A percentile compares a stretch with the other conserved stretches of the same genome.
These are phyloP conservation scores for Gobio occitaniae DNA, from an alignment of 2,797 vertebrate genomes.

Conservation along the genomic window DNA sequence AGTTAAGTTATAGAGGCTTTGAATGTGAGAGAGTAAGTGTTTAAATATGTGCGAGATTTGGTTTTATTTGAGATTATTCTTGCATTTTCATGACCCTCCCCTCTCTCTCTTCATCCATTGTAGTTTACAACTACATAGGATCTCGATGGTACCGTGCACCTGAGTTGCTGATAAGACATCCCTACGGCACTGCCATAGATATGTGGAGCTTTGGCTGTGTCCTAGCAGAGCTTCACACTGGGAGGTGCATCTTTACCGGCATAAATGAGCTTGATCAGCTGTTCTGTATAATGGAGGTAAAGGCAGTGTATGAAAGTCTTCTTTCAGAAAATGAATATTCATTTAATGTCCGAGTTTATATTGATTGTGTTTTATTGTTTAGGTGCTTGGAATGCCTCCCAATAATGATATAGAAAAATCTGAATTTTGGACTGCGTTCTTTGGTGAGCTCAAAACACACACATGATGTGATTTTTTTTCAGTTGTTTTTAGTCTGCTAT, in stretches of 20 bases:
- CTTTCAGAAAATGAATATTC: not conserved
- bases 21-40: not conserved
- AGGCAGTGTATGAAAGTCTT: not conserved
- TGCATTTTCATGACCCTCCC: not conserved
- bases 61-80: not conserved
- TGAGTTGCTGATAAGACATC: conserved; percentile 89
- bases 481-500: not conserved
- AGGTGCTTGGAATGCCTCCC: conserved; percentile 90
- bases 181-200: conserved; percentile 89
- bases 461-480: no score
- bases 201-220: conserved; percentile 97
- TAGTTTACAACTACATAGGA: conserved; percentile 89
- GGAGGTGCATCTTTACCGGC: conserved; percentile 86
- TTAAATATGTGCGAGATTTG: no score
- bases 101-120: not conserved
- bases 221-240: conserved; percentile 87
- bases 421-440: conserved; percentile 84
- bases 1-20: conserved; percentile 43
- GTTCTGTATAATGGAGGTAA: conserved; percentile 93
- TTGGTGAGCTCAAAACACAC: conserved; percentile 78
- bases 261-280: conserved; percentile 90
- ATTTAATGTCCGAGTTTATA: not conserved
- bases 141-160: conserved; percentile 91
- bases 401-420: conserved; percentile 84
- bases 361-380: conserved; percentile 27